A percentile compares a stretch with the other conserved stretches of the same genome.
Conservation (phyloP, 1,140 invertebrate genomes). For the Plodia interpunctella region DNA sequence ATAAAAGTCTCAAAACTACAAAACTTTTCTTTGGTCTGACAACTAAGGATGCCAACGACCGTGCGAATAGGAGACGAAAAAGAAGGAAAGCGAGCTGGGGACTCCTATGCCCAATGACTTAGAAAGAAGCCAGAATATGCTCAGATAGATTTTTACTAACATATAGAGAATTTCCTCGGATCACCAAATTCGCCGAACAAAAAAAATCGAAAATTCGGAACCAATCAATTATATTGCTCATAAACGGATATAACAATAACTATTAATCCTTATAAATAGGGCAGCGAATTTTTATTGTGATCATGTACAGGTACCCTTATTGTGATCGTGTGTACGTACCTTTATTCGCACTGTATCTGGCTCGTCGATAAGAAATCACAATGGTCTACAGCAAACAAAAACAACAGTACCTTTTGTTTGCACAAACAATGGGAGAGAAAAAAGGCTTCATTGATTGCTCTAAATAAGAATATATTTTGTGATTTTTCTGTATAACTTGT, state of each 20-base stretch:
- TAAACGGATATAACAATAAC: background rate
- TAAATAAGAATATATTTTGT: conserved; percentile 5
- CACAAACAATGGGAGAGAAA: background rate
- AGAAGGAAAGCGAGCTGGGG: too few species aligned
- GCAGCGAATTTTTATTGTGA: background rate
- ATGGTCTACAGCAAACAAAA: conserved; percentile 1
- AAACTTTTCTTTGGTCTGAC: too few species aligned
- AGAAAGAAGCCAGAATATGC: too few species aligned
- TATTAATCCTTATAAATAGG: background rate
- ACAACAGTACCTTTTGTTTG: background rate
- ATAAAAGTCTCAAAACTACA: too few species aligned
- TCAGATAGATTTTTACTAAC: too few species aligned
- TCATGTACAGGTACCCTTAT: conserved; percentile 1
- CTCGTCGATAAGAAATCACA: conserved; percentile 5
- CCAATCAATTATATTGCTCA: background rate
- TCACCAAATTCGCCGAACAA: too few species aligned
- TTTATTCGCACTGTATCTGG: background rate
- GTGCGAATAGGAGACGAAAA: too few species aligned
- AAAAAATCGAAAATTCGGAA: background rate
- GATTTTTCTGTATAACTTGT: background rate
- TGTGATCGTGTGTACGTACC: background rate
- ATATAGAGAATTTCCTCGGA: too few species aligned
- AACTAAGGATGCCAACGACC: too few species aligned
- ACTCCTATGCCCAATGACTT: too few species aligned
- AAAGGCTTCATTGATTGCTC: background rate